Percentiles rank a stretch among this genome's conserved stretches.
Conservation (phyloP, 2,113 vertebrate genomes). For the Cacatua alba region DNA sequence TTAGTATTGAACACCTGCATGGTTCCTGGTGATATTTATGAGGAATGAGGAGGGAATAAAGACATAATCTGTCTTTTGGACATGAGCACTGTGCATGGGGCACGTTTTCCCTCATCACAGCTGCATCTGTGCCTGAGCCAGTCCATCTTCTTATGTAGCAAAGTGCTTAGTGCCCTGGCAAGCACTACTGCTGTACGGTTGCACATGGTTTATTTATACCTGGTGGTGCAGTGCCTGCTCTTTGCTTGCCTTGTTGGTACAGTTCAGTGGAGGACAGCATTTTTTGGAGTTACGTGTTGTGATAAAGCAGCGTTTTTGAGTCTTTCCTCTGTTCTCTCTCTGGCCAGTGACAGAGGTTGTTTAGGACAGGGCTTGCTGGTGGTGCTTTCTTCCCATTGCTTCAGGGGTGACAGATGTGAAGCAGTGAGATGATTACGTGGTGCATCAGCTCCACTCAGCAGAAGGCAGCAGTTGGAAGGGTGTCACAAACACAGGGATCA, state of each 20-base stretch:
- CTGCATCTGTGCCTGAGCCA: background rate
- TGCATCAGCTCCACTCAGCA: background rate
- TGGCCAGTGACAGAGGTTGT: background rate
- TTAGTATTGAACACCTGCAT: background rate
- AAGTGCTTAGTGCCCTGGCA: background rate
- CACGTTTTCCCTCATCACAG: accelerated
- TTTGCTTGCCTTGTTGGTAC: background rate
- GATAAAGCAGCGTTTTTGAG: background rate
- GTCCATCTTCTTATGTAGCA: background rate
- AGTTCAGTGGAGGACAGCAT: background rate
- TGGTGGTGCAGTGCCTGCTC: background rate
- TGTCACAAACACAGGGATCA: accelerated
- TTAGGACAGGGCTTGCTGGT: accelerated
- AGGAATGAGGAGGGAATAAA: background rate
- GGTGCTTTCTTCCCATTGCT: background rate
- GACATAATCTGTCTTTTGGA: background rate
- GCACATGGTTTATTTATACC: background rate
- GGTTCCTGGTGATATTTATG: background rate
- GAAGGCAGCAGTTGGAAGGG: background rate
- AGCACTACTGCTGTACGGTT: background rate
- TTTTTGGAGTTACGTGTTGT: background rate
- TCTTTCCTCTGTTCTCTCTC: background rate
- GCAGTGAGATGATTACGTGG: background rate
- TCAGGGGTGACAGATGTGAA: background rate
- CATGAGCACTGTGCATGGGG: accelerated